Conservation (phyloP, 2,888 invertebrate species). For the Cacoxenus indagator region DNA sequence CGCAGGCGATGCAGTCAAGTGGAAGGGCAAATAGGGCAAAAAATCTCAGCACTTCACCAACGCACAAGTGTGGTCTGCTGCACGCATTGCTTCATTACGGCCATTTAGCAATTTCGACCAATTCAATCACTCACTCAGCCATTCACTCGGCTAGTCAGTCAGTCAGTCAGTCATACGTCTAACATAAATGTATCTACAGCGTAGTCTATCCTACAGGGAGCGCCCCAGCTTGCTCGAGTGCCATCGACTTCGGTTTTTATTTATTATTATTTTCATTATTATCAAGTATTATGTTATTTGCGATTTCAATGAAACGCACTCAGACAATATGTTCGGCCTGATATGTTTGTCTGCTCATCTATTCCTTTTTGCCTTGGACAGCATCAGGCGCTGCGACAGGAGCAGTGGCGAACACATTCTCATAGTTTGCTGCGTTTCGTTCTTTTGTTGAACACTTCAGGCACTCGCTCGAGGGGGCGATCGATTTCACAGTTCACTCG, state of each 20-base stretch:
- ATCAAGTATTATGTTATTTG: neutral
- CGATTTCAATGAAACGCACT: neutral
- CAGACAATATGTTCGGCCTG: neutral
- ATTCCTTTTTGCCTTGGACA: neutral
- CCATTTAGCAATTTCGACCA: constrained; percentile 4
- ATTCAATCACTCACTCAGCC: neutral
- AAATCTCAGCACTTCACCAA: constrained; percentile 1
- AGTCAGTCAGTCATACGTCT: neutral
- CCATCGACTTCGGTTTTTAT: neutral
- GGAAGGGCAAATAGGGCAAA: constrained; percentile 40
- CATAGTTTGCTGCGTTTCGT: too few relatives aligned
- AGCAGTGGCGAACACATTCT: neutral
- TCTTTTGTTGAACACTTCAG: neutral
- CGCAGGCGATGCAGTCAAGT: constrained; percentile 59
- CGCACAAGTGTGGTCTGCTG: constrained; percentile 30
- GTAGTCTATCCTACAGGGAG: neutral
- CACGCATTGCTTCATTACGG: neutral
- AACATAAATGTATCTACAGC: neutral
- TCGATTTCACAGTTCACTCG: constrained; percentile 13
- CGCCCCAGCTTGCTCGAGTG: neutral
- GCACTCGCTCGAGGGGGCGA: neutral
- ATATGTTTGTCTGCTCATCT: neutral
- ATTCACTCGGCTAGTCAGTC: neutral
- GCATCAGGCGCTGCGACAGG: neutral
- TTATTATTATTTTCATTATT: neutral